phyloP scores from a whole-genome alignment of 1,140 invertebrate species.

The Harlomillsia oculata region DNA sequence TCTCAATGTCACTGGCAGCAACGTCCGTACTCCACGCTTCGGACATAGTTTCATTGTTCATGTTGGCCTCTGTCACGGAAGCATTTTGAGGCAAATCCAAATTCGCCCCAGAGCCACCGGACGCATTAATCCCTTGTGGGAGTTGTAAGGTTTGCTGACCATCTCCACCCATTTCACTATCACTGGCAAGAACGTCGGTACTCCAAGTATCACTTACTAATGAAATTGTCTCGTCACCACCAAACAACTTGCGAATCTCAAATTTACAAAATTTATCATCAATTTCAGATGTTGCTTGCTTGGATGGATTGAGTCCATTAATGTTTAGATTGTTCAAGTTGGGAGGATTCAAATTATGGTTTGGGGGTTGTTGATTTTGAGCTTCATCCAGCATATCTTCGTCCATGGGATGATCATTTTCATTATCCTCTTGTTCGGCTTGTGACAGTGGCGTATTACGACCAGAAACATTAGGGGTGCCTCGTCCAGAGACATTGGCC shows the following conservation, averaged over 20 bases:
- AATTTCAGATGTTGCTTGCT: constrained; percentile 63
- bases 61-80: constrained; percentile 6
- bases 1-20: constrained; percentile 84
- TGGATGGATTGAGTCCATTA: constrained; percentile 23
- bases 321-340: constrained; percentile 34
- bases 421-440: constrained; percentile 34
- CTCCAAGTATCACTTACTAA: constrained; percentile 96
- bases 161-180: constrained; percentile 63
- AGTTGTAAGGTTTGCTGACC: constrained; percentile 1
- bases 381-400: constrained; percentile 22
- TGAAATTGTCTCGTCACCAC: constrained; percentile 79
- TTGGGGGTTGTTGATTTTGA: constrained; percentile 1
- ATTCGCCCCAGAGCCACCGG: background rate
- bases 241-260: constrained; percentile 60
- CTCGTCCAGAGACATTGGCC: constrained; percentile 76
- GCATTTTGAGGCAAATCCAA: background rate
- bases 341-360: constrained; percentile 24
- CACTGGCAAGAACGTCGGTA: constrained; percentile 88
- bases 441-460: constrained; percentile 61
- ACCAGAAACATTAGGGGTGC: constrained; percentile 83
- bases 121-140: background rate
- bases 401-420: constrained; percentile 10
- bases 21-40: constrained; percentile 93
- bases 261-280: constrained; percentile 99
- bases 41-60: constrained; percentile 25